A percentile compares a stretch with the other conserved stretches of the same genome.
These are phyloP conservation scores for Calephelis virginiensis DNA, from an alignment of 1,140 invertebrate genomes.

Conservation along the genomic window DNA sequence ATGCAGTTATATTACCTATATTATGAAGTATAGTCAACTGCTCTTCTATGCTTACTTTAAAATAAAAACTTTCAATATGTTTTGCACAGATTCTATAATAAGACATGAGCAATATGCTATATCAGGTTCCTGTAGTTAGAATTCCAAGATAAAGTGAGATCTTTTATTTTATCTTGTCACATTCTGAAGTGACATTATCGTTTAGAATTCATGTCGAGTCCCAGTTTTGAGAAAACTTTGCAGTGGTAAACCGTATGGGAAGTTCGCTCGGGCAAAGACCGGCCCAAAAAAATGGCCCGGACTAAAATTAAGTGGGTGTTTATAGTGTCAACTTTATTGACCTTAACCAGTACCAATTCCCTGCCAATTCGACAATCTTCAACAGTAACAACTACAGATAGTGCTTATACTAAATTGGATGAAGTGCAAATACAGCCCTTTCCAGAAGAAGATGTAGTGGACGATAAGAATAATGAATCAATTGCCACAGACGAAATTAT, in stretches of 20 bases:
- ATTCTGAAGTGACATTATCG: slow-evolving; percentile 9
- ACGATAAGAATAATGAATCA: background rate
- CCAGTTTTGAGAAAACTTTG: background rate
- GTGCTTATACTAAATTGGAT: background rate
- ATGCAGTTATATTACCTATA: background rate
- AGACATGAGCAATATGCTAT: background rate
- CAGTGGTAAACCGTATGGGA: slow-evolving; percentile 38
- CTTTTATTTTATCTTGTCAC: slow-evolving; percentile 6
- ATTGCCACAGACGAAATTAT: background rate
- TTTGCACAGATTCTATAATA: background rate
- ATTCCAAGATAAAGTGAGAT: background rate
- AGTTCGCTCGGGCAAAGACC: slow-evolving; percentile 31
- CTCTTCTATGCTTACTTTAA: too few species aligned
- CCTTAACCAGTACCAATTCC: slow-evolving; percentile 16
- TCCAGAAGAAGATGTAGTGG: background rate
- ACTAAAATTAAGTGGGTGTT: slow-evolving; percentile 49
- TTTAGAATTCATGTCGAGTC: background rate
- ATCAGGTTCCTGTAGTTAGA: background rate
- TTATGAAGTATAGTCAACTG: background rate
- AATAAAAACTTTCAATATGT: too few species aligned
- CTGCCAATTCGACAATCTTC: slow-evolving; percentile 22
- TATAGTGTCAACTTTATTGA: slow-evolving; percentile 27
- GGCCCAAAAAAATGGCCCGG: slow-evolving; percentile 55
- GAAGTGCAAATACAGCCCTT: background rate
- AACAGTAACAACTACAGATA: slow-evolving; percentile 24